phyloP scores from a whole-genome alignment of 2,113 vertebrate genomes.

The Lampris megalopsis region DNA sequence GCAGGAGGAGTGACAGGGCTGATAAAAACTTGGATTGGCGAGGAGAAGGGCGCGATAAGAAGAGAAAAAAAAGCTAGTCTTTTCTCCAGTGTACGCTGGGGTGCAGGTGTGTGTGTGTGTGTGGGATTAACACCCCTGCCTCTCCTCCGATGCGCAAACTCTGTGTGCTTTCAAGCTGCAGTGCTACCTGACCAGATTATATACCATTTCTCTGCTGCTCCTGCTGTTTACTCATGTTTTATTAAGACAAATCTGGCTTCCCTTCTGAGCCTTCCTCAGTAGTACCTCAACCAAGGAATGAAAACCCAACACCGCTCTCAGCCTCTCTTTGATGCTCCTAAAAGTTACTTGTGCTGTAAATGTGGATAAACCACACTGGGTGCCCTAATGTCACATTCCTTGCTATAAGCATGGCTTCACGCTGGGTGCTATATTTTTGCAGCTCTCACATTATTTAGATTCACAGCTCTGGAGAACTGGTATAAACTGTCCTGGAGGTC shows the following conservation, averaged over 20 bases:
- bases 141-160: conserved; percentile 47
- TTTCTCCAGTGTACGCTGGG: conserved; percentile 17
- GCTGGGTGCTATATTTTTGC: too few relatives aligned
- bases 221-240: conserved; percentile 36
- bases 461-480: too few relatives aligned
- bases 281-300: conserved; percentile 4
- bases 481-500: too few relatives aligned
- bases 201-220: background rate
- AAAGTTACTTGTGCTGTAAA: too few relatives aligned
- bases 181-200: conserved; percentile 52
- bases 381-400: too few relatives aligned
- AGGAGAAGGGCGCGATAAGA: conserved; percentile 6
- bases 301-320: background rate
- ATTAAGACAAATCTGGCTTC: conserved; percentile 16
- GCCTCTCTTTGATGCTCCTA: background rate
- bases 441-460: too few relatives aligned
- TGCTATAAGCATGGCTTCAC: too few relatives aligned
- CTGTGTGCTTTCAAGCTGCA: conserved; percentile 39
- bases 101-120: conserved; percentile 53
- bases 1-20: conserved; percentile 4
- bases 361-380: too few relatives aligned
- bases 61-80: background rate
- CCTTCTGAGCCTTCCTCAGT: conserved; percentile 8
- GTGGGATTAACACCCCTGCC: conserved; percentile 43
- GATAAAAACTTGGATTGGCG: conserved; percentile 2